A percentile compares a stretch with the other conserved stretches of the same genome.
These are phyloP conservation scores for Benthosema pterotum DNA, from an alignment of 2,797 vertebrate genomes.

Conservation along the genomic window DNA sequence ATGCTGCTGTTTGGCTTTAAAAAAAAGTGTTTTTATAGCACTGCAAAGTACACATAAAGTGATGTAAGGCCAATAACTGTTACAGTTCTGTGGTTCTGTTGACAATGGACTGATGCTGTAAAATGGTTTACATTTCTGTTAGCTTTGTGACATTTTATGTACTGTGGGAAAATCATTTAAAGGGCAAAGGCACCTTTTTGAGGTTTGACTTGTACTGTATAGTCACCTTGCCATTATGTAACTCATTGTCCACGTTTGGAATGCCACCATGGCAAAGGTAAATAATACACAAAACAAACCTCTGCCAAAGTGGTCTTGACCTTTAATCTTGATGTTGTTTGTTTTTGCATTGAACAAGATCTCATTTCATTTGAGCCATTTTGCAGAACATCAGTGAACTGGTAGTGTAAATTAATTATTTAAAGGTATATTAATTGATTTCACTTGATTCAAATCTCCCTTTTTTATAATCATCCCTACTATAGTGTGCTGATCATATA, in stretches of 20 bases:
- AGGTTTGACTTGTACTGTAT: too few species aligned
- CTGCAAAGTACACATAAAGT: slow-evolving; percentile 1
- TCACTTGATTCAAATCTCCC: too few species aligned
- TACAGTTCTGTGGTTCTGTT: neutral
- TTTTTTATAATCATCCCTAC: too few species aligned
- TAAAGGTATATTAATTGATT: too few species aligned
- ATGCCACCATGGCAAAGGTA: too few species aligned
- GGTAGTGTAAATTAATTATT: too few species aligned
- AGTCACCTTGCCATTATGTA: too few species aligned
- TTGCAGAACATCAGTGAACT: slow-evolving; percentile 11
- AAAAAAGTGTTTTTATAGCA: neutral
- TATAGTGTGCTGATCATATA: too few species aligned
- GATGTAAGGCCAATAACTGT: neutral
- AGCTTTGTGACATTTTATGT: neutral
- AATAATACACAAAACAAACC: too few species aligned
- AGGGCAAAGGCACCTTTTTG: too few species aligned
- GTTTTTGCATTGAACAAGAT: neutral
- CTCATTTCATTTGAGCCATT: slow-evolving; percentile 11
- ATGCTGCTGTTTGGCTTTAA: neutral
- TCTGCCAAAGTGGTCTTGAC: neutral
- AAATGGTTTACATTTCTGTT: neutral
- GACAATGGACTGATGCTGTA: neutral
- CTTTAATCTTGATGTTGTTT: neutral
- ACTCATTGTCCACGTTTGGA: too few species aligned
- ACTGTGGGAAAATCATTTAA: neutral